Conservation (phyloP, 1,140 invertebrate species). For the Xylocopa sonorina region DNA sequence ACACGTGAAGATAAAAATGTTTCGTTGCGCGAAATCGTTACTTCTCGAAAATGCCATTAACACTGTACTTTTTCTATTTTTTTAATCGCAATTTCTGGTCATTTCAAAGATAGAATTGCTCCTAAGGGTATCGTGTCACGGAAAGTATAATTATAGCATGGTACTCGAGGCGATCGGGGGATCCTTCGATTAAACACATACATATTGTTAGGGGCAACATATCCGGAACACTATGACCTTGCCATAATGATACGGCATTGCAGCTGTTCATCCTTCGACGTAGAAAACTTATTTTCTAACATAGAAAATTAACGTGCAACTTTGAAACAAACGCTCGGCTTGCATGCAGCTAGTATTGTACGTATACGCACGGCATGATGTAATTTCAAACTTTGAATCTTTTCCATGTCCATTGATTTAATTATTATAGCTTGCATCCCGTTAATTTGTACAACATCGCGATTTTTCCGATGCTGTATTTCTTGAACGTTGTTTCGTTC, state of each 20-base stretch:
- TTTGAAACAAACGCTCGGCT: background rate
- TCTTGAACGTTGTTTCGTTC: background rate
- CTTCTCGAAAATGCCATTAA: too few species aligned
- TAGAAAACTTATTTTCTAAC: conserved; percentile 11
- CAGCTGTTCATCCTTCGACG: conserved; percentile 20
- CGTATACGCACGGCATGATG: conserved; percentile 9
- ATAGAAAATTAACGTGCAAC: conserved; percentile 16
- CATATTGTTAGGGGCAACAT: conserved; percentile 65
- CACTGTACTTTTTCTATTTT: background rate
- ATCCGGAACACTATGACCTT: conserved; percentile 37
- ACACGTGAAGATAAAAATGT: too few species aligned
- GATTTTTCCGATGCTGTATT: background rate
- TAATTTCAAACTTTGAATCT: conserved; percentile 19
- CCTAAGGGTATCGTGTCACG: conserved; percentile 7
- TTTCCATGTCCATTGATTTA: conserved; percentile 12
- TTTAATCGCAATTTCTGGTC: background rate
- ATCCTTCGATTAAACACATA: conserved; percentile 64
- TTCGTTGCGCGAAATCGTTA: too few species aligned
- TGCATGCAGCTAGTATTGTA: background rate
- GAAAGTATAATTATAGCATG: conserved; percentile 53
- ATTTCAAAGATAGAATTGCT: conserved; percentile 22
- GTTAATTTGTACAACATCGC: background rate
- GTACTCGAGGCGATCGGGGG: conserved; percentile 10
- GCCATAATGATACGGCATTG: conserved; percentile 47
- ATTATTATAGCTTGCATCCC: background rate